phyloP scores from a whole-genome alignment of 30 jellyfish, hydroid and myxozoan genomes.

The Pelagia noctiluca region DNA sequence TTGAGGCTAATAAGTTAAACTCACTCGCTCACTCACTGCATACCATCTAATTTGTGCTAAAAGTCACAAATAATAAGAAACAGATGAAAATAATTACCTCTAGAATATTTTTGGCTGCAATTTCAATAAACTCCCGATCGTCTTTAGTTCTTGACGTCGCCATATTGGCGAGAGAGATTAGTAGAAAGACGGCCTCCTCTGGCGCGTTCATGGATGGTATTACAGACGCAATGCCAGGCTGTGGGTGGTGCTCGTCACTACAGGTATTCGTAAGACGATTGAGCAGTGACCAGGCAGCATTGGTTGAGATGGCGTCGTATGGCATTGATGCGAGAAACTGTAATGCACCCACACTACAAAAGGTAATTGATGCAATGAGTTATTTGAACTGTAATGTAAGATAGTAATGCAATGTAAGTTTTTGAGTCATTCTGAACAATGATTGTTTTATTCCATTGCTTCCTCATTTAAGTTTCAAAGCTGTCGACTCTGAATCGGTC shows the following conservation, averaged over 20 bases:
- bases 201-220: constrained; percentile 57
- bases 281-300: constrained; percentile 82
- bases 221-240: not conserved
- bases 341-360: constrained; percentile 79
- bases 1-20: too few species aligned
- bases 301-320: constrained; percentile 83
- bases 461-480: too few species aligned
- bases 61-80: too few species aligned
- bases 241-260: not conserved
- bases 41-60: too few species aligned
- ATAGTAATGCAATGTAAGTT: too few species aligned
- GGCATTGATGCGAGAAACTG: constrained; percentile 98
- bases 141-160: constrained; percentile 82
- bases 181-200: constrained; percentile 79
- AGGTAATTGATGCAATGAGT: not conserved
- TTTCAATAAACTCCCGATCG: constrained; percentile 73
- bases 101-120: constrained; percentile 43
- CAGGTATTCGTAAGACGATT: constrained; percentile 41
- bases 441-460: too few species aligned
- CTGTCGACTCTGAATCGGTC: too few species aligned
- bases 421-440: too few species aligned
- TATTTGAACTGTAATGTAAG: too few species aligned
- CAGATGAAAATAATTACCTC: constrained; percentile 63
- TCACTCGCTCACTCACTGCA: too few species aligned
- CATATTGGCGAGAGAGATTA: constrained; percentile 85